Evolutionary conservation across 2,113 vertebrate species (phyloP), one percentile per base, ranked within the genome.

Genomic region (Chauna torquata): DNA sequence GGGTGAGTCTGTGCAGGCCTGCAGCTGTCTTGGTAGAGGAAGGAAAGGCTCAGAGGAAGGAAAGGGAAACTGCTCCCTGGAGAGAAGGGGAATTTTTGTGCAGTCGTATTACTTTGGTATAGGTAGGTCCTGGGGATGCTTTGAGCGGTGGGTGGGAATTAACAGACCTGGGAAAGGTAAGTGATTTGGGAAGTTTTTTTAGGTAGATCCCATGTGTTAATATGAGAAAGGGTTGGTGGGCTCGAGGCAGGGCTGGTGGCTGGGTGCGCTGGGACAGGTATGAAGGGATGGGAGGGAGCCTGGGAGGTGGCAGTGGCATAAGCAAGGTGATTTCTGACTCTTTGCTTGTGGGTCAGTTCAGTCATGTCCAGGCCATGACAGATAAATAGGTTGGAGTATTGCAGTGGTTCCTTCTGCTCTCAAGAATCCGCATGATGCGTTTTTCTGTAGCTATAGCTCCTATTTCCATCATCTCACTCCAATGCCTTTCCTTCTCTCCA

Each of bases 41-140:
- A 80, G 77, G 85, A 49, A 86, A 62, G 19, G 8, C 81, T 49
- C 0, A 4, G 61, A 50, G 34, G 61, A 12, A 54, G 10, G 57
- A 54, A 78, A 11, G 45, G 25, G 30, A 76, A 65, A 3, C 3
- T n/a, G 6, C 24, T 52, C 58, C 71, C 64, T n/a, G 77, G 69
- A 71, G 44, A 34, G n/a, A 23, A 72, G 5, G 40, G 52, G n/a
- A 36, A 40, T 82, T 78, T 44, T 69, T 44, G 14, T 57, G 30
- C 16, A 1, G 5, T n/a, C 1, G 0, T 32, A 3, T 34, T 58
- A 9, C n/a, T 52, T 52, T 36, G 23, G 50, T 24, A 47, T 15
- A 64, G 36, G 30, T 5, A 11, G 38, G n/a, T 24, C 5, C 45
- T 38, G 49, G 18, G 57, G 54, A 3, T 55, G 13, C 36, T 82